These are phyloP conservation scores for Labeo calbasu DNA, from an alignment of 2,797 vertebrate species.

Conservation along the genomic window DNA sequence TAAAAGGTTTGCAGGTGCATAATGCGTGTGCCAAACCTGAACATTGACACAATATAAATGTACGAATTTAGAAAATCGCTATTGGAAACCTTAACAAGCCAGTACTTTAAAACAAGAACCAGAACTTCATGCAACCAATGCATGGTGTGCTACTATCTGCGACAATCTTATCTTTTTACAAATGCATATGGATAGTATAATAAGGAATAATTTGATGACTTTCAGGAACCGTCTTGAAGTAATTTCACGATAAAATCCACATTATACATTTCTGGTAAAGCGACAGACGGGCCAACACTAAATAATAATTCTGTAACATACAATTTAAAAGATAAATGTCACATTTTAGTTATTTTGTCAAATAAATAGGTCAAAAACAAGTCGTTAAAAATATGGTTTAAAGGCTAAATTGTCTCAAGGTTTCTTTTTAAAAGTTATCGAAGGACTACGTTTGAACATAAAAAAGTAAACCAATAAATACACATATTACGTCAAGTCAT, in stretches of 20 bases:
- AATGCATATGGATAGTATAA: background rate
- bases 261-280: background rate
- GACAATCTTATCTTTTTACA: background rate
- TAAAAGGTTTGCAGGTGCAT: constrained; percentile 38
- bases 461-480: constrained; percentile 14
- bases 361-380: background rate
- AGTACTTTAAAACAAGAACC: background rate
- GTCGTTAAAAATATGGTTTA: background rate
- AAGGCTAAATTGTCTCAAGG: background rate
- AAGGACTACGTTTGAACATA: background rate
- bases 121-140: background rate
- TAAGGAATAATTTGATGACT: background rate
- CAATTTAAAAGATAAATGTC: background rate
- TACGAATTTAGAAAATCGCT: background rate
- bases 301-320: background rate
- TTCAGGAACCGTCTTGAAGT: background rate
- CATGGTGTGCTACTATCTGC: background rate
- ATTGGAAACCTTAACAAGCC: background rate
- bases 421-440: constrained; percentile 11
- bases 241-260: no score
- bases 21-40: constrained; percentile 17
- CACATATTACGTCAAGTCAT: background rate
- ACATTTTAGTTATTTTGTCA: background rate
- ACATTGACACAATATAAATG: background rate
- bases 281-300: background rate